Evolutionary conservation across 2,113 vertebrate genomes (phyloP).

Genomic region (Nycticorax nycticorax): DNA sequence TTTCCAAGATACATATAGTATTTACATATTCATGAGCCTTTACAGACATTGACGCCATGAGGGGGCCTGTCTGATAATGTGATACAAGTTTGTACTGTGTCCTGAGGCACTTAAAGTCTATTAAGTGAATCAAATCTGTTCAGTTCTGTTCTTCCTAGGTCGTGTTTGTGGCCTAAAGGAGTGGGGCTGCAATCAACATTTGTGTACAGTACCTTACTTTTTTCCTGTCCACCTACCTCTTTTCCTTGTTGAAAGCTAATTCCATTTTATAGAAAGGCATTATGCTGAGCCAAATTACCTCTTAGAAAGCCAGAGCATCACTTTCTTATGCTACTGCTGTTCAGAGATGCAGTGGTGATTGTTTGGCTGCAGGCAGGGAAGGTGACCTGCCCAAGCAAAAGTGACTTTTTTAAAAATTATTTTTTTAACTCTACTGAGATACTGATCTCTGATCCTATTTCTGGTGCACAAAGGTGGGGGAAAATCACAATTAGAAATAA

Average conservation of each 20-base stretch:
- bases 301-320: not conserved
- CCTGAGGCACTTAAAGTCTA: slow-evolving; percentile 75
- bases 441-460: not conserved
- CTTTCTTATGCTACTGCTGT: not conserved
- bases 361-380: not conserved
- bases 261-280: not conserved
- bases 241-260: slow-evolving; percentile 2
- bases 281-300: not conserved
- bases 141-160: slow-evolving; percentile 51
- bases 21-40: slow-evolving; percentile 83
- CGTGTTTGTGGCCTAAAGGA: slow-evolving; percentile 47
- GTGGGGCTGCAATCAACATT: slow-evolving; percentile 1
- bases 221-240: not conserved
- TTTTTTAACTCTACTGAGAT: not conserved
- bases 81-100: slow-evolving; percentile 77
- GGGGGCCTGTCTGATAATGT: slow-evolving; percentile 76
- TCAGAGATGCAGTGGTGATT: not conserved
- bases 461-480: not conserved
- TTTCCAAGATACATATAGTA: slow-evolving; percentile 77
- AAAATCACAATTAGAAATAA: not conserved
- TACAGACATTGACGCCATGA: slow-evolving; percentile 62
- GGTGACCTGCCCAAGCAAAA: not conserved
- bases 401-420: not conserved
- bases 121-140: slow-evolving; percentile 73
- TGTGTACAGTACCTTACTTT: not conserved